Conservation (phyloP, 2,888 invertebrate genomes). For the Dichetophora obliterata region DNA sequence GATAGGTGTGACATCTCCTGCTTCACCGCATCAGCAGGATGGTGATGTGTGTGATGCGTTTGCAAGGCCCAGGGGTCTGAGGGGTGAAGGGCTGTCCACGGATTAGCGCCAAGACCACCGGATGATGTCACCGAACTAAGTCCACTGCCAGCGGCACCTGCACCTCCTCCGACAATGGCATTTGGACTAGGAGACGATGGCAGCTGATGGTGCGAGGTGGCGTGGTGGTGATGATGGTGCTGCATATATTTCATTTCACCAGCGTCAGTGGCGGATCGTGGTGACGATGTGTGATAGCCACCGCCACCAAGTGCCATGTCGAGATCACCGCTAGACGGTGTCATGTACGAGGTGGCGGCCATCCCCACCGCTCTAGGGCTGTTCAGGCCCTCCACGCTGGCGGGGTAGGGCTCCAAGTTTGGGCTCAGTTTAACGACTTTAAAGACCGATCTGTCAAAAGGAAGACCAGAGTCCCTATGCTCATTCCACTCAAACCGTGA, state of each 20-base stretch:
- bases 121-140: slow-evolving; percentile 59
- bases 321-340: slow-evolving; percentile 82
- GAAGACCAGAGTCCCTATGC: slow-evolving; percentile 68
- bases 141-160: slow-evolving; percentile 57
- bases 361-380: slow-evolving; percentile 83
- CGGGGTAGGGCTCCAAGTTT: slow-evolving; percentile 72
- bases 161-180: slow-evolving; percentile 72
- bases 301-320: slow-evolving; percentile 81
- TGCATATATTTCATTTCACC: slow-evolving; percentile 96
- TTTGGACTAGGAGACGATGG: slow-evolving; percentile 77
- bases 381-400: slow-evolving; percentile 72
- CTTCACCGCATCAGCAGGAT: slow-evolving; percentile 82
- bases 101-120: slow-evolving; percentile 73
- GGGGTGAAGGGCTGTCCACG: slow-evolving; percentile 87
- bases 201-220: slow-evolving; percentile 81
- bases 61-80: slow-evolving; percentile 86
- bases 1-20: slow-evolving; percentile 77
- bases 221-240: slow-evolving; percentile 87
- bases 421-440: slow-evolving; percentile 72
- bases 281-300: slow-evolving; percentile 84
- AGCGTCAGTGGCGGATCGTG: slow-evolving; percentile 86
- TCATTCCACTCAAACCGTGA: slow-evolving; percentile 71
- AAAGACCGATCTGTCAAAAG: slow-evolving; percentile 70
- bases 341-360: slow-evolving; percentile 97
- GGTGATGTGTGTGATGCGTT: slow-evolving; percentile 80